Percentiles rank a stretch among this genome's conserved stretches.
phyloP scores from a whole-genome alignment of 2,888 invertebrate genomes.

The Diarsia brunnea region DNA sequence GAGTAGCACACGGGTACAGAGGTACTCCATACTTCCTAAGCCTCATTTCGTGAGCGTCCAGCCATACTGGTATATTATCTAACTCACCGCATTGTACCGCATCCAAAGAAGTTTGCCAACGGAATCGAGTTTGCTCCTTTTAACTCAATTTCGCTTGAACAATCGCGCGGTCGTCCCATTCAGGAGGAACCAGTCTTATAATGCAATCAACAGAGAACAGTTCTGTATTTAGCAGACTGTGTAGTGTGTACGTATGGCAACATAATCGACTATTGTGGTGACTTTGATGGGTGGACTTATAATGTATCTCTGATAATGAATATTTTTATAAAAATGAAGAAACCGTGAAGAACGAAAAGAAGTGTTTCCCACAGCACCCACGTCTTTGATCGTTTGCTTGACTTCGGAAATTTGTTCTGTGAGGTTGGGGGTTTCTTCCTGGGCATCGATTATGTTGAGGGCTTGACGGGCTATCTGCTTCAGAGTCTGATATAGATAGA shows the following conservation, averaged over 20 bases:
- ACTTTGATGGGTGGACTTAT: not conserved
- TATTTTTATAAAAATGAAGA: no score
- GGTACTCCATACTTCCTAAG: not conserved
- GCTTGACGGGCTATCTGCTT: no score
- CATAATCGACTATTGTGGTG: not conserved
- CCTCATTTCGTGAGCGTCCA: not conserved
- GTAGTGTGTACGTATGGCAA: not conserved
- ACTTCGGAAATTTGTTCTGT: no score
- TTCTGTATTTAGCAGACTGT: not conserved
- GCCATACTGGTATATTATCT: constrained; percentile 28
- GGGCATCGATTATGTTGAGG: no score
- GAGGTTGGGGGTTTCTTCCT: no score
- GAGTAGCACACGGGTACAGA: not conserved
- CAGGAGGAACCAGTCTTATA: not conserved
- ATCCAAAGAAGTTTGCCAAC: constrained; percentile 19
- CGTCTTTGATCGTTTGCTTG: no score
- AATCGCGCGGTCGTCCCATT: not conserved
- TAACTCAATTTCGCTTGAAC: constrained; percentile 27
- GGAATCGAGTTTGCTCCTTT: constrained; percentile 22
- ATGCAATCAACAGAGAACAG: constrained; percentile 3
- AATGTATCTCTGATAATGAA: no score
- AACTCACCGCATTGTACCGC: constrained; percentile 41
- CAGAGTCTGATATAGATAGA: no score
- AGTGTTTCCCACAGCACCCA: no score
- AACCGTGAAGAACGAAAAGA: no score